phyloP scores from a whole-genome alignment of 2,888 invertebrate genomes.

The Amphipyra berbera region DNA sequence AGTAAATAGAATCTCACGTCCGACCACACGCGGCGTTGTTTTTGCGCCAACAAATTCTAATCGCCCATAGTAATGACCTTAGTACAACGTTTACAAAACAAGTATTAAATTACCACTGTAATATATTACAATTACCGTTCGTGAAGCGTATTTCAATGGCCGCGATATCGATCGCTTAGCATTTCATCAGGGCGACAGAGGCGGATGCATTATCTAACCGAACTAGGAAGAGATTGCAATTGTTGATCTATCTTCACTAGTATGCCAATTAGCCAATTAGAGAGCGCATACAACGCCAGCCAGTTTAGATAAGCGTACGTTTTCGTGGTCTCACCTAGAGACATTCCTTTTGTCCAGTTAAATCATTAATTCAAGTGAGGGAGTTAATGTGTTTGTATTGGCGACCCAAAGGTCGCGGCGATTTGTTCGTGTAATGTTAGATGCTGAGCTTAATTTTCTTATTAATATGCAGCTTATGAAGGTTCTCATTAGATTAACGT shows the following conservation, averaged over 20 bases:
- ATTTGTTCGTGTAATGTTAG: conserved; percentile 65
- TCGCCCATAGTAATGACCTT: conserved; percentile 67
- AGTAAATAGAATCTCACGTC: conserved; percentile 63
- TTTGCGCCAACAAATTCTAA: conserved; percentile 74
- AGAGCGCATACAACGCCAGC: conserved; percentile 80
- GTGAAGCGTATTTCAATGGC: conserved; percentile 83
- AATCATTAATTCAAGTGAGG: conserved; percentile 50
- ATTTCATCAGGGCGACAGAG: conserved; percentile 82
- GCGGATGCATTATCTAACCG: conserved; percentile 78
- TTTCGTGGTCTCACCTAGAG: conserved; percentile 66
- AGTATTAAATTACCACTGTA: conserved; percentile 65
- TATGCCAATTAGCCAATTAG: conserved; percentile 90
- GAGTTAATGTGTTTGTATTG: conserved; percentile 50
- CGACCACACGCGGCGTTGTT: conserved; percentile 76
- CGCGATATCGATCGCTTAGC: conserved; percentile 82
- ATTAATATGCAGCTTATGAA: conserved; percentile 69
- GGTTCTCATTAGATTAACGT: conserved; percentile 75
- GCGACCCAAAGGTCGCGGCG: conserved; percentile 52
- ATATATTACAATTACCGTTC: conserved; percentile 75
- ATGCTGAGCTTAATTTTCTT: conserved; percentile 66
- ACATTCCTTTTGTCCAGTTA: conserved; percentile 61
- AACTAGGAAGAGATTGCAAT: conserved; percentile 85
- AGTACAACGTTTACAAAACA: conserved; percentile 64
- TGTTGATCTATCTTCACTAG: conserved; percentile 81
- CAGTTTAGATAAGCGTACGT: conserved; percentile 74